Evolutionary conservation across 2,797 vertebrate genomes (phyloP).

Genomic region (Graptemys geographica): DNA sequence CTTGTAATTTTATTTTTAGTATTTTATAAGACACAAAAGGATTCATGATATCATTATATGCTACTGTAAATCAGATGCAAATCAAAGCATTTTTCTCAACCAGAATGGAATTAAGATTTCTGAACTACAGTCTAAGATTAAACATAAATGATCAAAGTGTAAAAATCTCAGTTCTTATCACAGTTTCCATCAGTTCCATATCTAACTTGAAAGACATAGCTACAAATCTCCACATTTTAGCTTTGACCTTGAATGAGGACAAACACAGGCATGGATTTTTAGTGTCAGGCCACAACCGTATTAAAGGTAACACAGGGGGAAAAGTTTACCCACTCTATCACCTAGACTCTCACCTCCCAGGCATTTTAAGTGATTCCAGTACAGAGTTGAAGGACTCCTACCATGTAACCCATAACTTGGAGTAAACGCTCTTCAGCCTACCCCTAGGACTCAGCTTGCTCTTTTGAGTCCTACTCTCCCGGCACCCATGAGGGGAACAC

Average conservation of each 20-base stretch:
- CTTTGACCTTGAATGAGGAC: background rate
- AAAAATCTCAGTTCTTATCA: background rate
- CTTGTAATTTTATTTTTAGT: background rate
- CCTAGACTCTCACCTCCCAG: background rate
- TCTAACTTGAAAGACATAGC: background rate
- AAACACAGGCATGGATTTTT: background rate
- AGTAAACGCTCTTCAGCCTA: background rate
- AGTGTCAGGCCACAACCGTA: background rate
- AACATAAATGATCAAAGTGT: background rate
- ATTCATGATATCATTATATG: background rate
- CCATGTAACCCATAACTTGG: background rate
- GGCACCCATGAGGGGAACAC: no score
- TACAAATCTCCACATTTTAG: conserved; percentile 3
- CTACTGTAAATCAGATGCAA: background rate
- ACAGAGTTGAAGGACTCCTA: background rate
- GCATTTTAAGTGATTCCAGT: background rate
- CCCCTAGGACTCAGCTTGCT: no score
- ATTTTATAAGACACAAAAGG: background rate
- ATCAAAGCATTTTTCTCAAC: background rate
- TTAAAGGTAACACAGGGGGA: background rate
- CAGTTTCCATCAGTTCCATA: background rate
- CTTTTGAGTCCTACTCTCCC: no score
- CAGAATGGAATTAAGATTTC: background rate
- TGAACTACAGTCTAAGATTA: background rate
- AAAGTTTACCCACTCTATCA: background rate